Conservation (phyloP, 2,113 vertebrate genomes). For the Brachyhypopomus occidentalis region DNA sequence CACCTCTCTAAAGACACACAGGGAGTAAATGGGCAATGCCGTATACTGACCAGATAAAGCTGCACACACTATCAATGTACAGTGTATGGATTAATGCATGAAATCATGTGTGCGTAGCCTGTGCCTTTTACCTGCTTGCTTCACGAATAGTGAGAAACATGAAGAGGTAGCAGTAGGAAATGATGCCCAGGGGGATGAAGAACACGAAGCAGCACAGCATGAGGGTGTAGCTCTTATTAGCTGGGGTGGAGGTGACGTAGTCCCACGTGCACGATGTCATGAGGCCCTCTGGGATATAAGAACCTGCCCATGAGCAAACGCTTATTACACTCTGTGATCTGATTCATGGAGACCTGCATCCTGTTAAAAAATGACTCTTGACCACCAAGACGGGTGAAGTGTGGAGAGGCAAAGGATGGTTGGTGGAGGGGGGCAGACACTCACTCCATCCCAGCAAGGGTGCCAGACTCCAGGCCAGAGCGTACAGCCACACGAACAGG, state of each 20-base stretch:
- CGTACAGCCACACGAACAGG: constrained; percentile 81
- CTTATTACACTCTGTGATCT: not conserved
- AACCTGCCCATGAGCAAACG: constrained; percentile 65
- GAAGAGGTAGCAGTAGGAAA: constrained; percentile 83
- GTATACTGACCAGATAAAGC: too few relatives aligned
- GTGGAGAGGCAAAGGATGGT: not conserved
- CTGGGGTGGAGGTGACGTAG: constrained; percentile 81
- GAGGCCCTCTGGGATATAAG: constrained; percentile 82
- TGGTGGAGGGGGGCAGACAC: constrained; percentile 52
- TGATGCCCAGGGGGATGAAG: constrained; percentile 80
- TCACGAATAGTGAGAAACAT: constrained; percentile 83
- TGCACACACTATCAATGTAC: too few relatives aligned
- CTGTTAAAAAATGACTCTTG: not conserved
- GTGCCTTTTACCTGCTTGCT: constrained; percentile 70
- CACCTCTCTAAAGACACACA: constrained; percentile 75
- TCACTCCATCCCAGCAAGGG: constrained; percentile 91
- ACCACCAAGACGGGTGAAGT: not conserved
- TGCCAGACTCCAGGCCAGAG: constrained; percentile 83
- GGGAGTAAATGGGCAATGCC: not conserved
- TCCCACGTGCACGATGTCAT: constrained; percentile 87
- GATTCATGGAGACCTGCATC: not conserved
- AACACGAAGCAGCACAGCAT: constrained; percentile 86
- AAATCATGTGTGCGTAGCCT: not conserved
- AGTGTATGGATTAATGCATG: not conserved
- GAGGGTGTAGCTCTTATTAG: constrained; percentile 82